Base-by-base conservation (phyloP, 2,888 invertebrate species). In the Cristatella mucedo region DNA sequence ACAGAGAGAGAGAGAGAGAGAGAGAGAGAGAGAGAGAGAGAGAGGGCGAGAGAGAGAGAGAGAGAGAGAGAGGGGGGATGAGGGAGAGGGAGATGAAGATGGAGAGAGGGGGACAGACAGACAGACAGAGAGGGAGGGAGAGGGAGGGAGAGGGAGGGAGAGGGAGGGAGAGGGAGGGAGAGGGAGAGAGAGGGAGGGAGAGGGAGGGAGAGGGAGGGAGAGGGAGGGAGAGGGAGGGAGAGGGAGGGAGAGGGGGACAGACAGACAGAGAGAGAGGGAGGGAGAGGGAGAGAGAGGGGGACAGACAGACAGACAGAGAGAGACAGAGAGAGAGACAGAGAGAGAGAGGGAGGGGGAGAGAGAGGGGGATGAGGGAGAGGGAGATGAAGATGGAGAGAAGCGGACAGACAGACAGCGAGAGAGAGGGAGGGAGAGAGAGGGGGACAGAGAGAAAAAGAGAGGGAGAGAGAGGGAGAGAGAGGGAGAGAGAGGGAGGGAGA, bases 161-260 rank as follows among this genome's bases (percentile, higher is more conserved):
- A 21, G 11, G 16, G 38, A 3, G 4, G 21, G 24, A 24, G 34
- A 24, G 6, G 16, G 18, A 15, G 33, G 16, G 19, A 22, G 6
- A 2, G 41, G 24, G 41, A 21, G 41, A 21, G 41, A 26, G 41
- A 26, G 15, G 4, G 41, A 5, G 41, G 16, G 40, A 9, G 42
- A 40, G 11, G 26, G 26, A 26, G n/a, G 26, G 26, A 26, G 26
- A 26, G 26, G 26, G 26, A n/a, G 26, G n/a, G 26, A 26, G 26
- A 26, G n/a, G 26, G n/a, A n/a, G n/a, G 26, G n/a, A n/a, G 26
- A 26, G n/a, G 26, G n/a, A n/a, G 26, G 26, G n/a, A n/a, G n/a
- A n/a, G 26, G n/a, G n/a, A 26, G n/a, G 26, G n/a, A n/a, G n/a
- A n/a, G n/a, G 7, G 26, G 26, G n/a, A n/a, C 7, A n/a, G n/a